Conservation (phyloP, 2,113 vertebrate genomes). For the Solea senegalensis region DNA sequence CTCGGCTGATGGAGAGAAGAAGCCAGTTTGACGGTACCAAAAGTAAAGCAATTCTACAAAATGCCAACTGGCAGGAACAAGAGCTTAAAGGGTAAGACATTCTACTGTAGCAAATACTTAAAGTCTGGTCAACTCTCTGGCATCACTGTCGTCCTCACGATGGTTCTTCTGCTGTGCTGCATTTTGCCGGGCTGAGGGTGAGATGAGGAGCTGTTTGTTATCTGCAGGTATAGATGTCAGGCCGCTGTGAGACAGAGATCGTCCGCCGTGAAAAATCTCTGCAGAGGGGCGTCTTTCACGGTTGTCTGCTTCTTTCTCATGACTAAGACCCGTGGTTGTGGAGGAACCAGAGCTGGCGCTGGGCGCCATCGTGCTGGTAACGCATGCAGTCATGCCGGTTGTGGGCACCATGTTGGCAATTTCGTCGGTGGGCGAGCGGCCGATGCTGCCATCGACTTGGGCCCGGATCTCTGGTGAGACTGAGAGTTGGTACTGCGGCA, state of each 20-base stretch:
- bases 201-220: constrained; percentile 34
- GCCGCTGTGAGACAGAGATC: constrained; percentile 63
- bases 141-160: constrained; percentile 51
- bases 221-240: constrained; percentile 56
- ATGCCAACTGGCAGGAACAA: constrained; percentile 45
- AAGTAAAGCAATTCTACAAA: constrained; percentile 29
- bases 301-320: constrained; percentile 41
- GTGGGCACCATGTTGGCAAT: constrained; percentile 89
- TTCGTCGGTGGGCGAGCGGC: constrained; percentile 96
- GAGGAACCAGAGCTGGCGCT: constrained; percentile 50
- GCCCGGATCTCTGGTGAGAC: constrained; percentile 96
- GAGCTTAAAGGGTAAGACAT: constrained; percentile 73
- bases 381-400: constrained; percentile 46
- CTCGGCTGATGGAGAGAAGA: constrained; percentile 17
- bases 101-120: constrained; percentile 72
- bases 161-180: constrained; percentile 41
- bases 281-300: constrained; percentile 41
- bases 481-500: constrained; percentile 93
- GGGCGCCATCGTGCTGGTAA: constrained; percentile 39
- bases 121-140: constrained; percentile 87
- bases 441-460: constrained; percentile 98
- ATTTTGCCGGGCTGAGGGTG: constrained; percentile 33
- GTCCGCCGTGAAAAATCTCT: constrained; percentile 43
- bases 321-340: constrained; percentile 80
- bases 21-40: constrained; percentile 30